phyloP scores from a whole-genome alignment of 2,888 invertebrate species.

The Toxonevra muliebris region DNA sequence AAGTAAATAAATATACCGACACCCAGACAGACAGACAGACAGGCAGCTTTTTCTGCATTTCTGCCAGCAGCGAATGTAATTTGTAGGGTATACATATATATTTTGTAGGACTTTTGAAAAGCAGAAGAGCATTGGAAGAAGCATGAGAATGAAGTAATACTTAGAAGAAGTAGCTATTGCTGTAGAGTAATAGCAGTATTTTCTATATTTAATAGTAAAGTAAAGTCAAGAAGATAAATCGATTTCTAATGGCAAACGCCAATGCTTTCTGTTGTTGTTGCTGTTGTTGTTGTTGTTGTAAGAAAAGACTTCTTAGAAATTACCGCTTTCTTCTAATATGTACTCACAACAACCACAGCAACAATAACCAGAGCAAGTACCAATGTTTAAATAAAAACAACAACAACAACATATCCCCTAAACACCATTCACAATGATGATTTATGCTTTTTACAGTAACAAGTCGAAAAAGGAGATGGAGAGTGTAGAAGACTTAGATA shows the following conservation, averaged over 20 bases:
- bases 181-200: too few species aligned
- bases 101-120: too few species aligned
- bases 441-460: neutral
- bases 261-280: constrained; percentile 30
- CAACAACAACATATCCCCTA: neutral
- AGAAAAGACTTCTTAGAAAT: neutral
- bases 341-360: constrained; percentile 6
- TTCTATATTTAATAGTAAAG: neutral
- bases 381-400: neutral
- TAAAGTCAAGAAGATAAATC: constrained; percentile 54
- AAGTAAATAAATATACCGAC: neutral
- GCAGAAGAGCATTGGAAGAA: too few species aligned
- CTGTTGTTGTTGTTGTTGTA: constrained; percentile 14
- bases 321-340: constrained; percentile 8
- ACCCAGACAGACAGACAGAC: too few species aligned
- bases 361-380: constrained; percentile 12
- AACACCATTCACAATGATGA: neutral
- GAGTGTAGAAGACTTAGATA: neutral
- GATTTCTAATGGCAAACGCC: constrained; percentile 56
- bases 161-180: neutral
- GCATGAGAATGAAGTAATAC: too few species aligned
- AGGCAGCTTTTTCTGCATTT: too few species aligned
- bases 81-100: too few species aligned
- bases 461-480: neutral
- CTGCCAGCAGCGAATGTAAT: too few species aligned